These are phyloP conservation scores for Cyphomyrus discorhynchus DNA, from an alignment of 2,113 vertebrate species.

Conservation along the genomic window DNA sequence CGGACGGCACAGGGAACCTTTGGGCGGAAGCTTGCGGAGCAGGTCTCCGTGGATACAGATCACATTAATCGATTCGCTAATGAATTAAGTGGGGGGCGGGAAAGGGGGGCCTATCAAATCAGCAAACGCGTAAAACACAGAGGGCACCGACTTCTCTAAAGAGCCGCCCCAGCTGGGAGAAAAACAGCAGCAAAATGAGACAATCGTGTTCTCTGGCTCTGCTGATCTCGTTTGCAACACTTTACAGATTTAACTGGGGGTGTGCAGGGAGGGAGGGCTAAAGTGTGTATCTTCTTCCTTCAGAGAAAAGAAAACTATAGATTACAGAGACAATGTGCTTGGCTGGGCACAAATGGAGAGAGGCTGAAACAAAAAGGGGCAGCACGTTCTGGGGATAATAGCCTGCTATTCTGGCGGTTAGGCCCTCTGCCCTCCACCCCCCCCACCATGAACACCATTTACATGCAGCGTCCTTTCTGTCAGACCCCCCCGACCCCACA, in stretches of 20 bases:
- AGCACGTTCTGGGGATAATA: conserved; percentile 49
- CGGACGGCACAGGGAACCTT: not conserved
- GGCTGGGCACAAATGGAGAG: conserved; percentile 52
- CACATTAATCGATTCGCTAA: conserved; percentile 30
- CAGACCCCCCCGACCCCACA: not conserved
- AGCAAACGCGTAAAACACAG: conserved; percentile 52
- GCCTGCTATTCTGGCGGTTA: conserved; percentile 48
- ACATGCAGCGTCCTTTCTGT: conserved; percentile 8
- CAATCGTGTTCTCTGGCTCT: conserved; percentile 50
- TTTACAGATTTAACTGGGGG: conserved; percentile 21
- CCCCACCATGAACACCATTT: conserved; percentile 42
- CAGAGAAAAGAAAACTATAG: conserved; percentile 48
- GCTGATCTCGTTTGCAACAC: conserved; percentile 42
- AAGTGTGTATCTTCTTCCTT: conserved; percentile 37
- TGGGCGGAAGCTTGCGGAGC: not conserved
- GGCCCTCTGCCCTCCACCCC: conserved; percentile 42
- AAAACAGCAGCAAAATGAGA: conserved; percentile 49
- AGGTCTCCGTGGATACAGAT: not conserved
- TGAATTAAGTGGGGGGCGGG: conserved; percentile 47
- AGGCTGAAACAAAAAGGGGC: conserved; percentile 45
- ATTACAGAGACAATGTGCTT: conserved; percentile 56
- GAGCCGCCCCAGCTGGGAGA: conserved; percentile 38
- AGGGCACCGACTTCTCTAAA: conserved; percentile 33
- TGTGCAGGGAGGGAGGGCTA: conserved; percentile 25
- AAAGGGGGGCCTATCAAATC: conserved; percentile 23